Evolutionary conservation across 2,888 invertebrate species (phyloP).

Genomic region (Melanchra persicariae): DNA sequence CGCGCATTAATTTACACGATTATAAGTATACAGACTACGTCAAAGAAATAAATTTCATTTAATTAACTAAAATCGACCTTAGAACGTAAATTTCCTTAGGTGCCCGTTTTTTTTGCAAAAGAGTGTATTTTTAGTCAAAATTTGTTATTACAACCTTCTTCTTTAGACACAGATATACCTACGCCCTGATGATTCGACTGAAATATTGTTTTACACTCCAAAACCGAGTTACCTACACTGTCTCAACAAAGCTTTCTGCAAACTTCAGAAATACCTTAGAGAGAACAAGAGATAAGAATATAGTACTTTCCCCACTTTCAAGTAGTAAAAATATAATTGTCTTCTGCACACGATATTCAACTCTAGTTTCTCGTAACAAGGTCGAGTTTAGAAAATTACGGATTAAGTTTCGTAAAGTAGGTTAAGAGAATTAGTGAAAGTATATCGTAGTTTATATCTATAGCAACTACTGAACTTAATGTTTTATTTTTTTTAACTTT

Average conservation of each 20-base stretch:
- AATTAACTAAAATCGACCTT: no score
- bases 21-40: no score
- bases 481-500: conserved; percentile 19
- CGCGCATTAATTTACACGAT: no score
- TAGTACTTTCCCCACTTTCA: conserved; percentile 56
- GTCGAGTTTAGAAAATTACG: conserved; percentile 47
- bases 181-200: conserved; percentile 15
- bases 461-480: conserved; percentile 16
- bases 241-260: conserved; percentile 60
- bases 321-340: conserved; percentile 65
- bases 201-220: conserved; percentile 38
- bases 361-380: conserved; percentile 37
- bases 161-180: neutral
- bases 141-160: no score
- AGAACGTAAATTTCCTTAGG: no score
- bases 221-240: conserved; percentile 56
- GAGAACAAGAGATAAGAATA: conserved; percentile 61
- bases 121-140: no score
- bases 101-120: no score
- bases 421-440: conserved; percentile 43
- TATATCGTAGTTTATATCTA: conserved; percentile 11
- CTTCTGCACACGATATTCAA: conserved; percentile 34
- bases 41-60: no score
- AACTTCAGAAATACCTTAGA: conserved; percentile 60
- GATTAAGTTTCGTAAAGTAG: conserved; percentile 40